Evolutionary conservation across 2,797 vertebrate genomes (phyloP).

Genomic region (Phoeniculus purpureus): DNA sequence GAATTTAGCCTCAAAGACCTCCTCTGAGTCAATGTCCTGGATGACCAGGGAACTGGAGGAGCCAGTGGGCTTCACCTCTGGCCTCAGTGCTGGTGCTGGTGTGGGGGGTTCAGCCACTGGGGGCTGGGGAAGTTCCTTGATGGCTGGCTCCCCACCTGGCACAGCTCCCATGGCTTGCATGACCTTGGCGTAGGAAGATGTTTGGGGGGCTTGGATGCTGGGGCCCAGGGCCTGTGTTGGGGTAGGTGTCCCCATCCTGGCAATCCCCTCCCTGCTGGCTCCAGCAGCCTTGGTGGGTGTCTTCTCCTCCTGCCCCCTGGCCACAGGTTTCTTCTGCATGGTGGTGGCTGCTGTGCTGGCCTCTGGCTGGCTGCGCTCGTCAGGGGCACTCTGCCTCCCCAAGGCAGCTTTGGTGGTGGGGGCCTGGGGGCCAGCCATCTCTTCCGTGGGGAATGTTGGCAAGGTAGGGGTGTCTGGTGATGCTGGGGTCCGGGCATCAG

Average conservation of each 20-base stretch:
- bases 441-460: slow-evolving; percentile 64
- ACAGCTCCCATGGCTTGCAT: slow-evolving; percentile 89
- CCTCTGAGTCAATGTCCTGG: slow-evolving; percentile 90
- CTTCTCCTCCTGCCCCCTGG: slow-evolving; percentile 12
- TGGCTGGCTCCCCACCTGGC: neutral
- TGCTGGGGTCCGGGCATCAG: slow-evolving; percentile 80
- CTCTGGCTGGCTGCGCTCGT: neutral
- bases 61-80: slow-evolving; percentile 10
- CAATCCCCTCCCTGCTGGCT: neutral
- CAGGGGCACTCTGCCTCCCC: neutral
- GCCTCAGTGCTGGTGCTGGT: neutral
- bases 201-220: slow-evolving; percentile 23
- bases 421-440: neutral
- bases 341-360: neutral
- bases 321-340: neutral
- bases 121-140: neutral
- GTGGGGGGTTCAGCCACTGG: accelerated
- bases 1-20: slow-evolving; percentile 94
- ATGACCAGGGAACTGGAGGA: slow-evolving; percentile 76
- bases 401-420: neutral
- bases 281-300: neutral
- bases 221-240: neutral
- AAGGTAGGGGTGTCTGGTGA: slow-evolving; percentile 73
- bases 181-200: slow-evolving; percentile 91
- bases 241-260: neutral